Conservation (phyloP, 2,888 invertebrate species). For the Habroteleia sp. region DNA sequence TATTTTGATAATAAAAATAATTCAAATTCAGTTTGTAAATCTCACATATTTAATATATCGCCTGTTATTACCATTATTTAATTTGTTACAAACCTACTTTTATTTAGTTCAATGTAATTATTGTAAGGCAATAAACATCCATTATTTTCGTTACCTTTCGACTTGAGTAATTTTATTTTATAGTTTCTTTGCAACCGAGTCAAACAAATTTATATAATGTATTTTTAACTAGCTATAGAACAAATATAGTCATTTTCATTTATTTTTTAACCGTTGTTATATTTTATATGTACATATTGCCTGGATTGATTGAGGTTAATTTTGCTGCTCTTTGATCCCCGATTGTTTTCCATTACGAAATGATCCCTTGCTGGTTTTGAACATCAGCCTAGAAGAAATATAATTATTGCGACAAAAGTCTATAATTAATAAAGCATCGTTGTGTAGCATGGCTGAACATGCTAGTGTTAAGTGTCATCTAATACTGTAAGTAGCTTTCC, state of each 20-base stretch:
- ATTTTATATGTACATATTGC: constrained; percentile 41
- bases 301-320: constrained; percentile 32
- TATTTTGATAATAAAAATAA: not conserved
- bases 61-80: constrained; percentile 31
- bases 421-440: constrained; percentile 48
- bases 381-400: constrained; percentile 33
- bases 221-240: no score
- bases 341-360: constrained; percentile 25
- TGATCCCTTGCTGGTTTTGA: constrained; percentile 38
- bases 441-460: constrained; percentile 53
- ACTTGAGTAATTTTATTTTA: constrained; percentile 21
- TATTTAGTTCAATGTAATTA: constrained; percentile 46
- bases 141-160: constrained; percentile 44
- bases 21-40: constrained; percentile 30
- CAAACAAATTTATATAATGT: constrained; percentile 5
- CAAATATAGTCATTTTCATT: not conserved
- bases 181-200: constrained; percentile 7
- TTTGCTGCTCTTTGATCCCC: constrained; percentile 32
- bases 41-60: constrained; percentile 17
- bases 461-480: constrained; percentile 44
- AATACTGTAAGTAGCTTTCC: constrained; percentile 47
- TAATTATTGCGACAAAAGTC: constrained; percentile 30
- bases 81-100: constrained; percentile 32
- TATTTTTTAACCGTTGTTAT: constrained; percentile 3
- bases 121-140: constrained; percentile 42